Percentiles rank a stretch among this genome's conserved stretches.
These are phyloP conservation scores for Marisa cornuarietis DNA, from an alignment of 1,140 invertebrate species.

Conservation along the genomic window DNA sequence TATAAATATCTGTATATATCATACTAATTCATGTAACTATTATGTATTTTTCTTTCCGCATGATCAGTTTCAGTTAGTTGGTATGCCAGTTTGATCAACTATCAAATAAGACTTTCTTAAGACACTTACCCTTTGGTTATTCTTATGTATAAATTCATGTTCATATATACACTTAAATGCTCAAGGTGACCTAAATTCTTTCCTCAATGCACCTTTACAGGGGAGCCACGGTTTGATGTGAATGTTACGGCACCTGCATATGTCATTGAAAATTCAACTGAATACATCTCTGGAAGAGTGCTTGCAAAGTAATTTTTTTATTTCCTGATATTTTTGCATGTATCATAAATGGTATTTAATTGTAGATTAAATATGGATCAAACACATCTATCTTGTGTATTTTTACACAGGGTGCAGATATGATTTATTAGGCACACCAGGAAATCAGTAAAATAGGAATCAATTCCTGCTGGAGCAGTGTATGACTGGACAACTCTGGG, in stretches of 20 bases:
- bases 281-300: constrained; percentile 82
- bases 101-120: too few relatives aligned
- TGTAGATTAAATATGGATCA: not conserved
- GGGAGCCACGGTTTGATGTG: constrained; percentile 73
- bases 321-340: too few relatives aligned
- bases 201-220: constrained; percentile 44
- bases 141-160: too few relatives aligned
- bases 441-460: too few relatives aligned
- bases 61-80: too few relatives aligned
- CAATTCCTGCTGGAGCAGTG: too few relatives aligned
- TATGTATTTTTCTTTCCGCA: not conserved
- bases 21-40: not conserved
- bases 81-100: too few relatives aligned
- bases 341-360: not conserved
- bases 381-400: not conserved
- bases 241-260: constrained; percentile 96
- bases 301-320: constrained; percentile 83
- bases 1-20: not conserved
- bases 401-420: too few relatives aligned
- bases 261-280: constrained; percentile 85
- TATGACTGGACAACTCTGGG: too few relatives aligned
- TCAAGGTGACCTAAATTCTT: not conserved
- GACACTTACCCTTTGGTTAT: too few relatives aligned
- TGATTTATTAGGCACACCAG: too few relatives aligned
- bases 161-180: too few relatives aligned